Conservation (phyloP, 2,888 invertebrate genomes). For the Nephrocerus scutellatus region DNA sequence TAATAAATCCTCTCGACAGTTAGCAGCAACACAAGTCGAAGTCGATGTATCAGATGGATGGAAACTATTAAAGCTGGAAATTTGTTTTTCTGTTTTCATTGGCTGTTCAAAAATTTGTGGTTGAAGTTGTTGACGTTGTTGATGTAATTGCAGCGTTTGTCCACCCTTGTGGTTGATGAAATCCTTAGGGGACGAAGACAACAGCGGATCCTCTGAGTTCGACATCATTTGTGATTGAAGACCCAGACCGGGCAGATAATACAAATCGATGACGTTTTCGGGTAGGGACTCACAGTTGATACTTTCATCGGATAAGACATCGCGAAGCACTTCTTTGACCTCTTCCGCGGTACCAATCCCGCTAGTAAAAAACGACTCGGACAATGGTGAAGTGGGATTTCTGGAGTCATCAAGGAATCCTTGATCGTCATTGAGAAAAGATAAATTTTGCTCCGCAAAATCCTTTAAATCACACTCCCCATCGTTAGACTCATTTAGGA, state of each 20-base stretch:
- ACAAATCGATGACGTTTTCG: conserved; percentile 48
- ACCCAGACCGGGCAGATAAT: conserved; percentile 48
- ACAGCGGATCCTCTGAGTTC: conserved; percentile 76
- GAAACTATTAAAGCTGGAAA: neutral
- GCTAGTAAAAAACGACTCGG: conserved; percentile 72
- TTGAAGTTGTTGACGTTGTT: conserved; percentile 23
- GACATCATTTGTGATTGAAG: conserved; percentile 79
- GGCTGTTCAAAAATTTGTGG: conserved; percentile 21
- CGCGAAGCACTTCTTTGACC: conserved; percentile 77
- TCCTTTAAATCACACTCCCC: conserved; percentile 43
- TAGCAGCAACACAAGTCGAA: too few species aligned
- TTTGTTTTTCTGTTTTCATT: too few species aligned
- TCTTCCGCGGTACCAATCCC: conserved; percentile 82
- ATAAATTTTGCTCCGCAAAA: conserved; percentile 45
- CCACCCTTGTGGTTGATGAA: too few species aligned
- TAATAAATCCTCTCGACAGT: too few species aligned
- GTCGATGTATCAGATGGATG: neutral
- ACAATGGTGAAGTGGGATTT: conserved; percentile 71
- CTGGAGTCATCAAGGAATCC: conserved; percentile 56
- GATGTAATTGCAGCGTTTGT: conserved; percentile 26
- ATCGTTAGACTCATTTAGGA: conserved; percentile 38
- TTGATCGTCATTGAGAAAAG: conserved; percentile 47
- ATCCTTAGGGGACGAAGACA: conserved; percentile 78
- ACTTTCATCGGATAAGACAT: conserved; percentile 74
- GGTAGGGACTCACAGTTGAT: conserved; percentile 48